Evolutionary conservation across 2,888 invertebrate species (phyloP), one percentile per base, ranked within the genome.

Genomic region (Agonopterix subpropinquella): DNA sequence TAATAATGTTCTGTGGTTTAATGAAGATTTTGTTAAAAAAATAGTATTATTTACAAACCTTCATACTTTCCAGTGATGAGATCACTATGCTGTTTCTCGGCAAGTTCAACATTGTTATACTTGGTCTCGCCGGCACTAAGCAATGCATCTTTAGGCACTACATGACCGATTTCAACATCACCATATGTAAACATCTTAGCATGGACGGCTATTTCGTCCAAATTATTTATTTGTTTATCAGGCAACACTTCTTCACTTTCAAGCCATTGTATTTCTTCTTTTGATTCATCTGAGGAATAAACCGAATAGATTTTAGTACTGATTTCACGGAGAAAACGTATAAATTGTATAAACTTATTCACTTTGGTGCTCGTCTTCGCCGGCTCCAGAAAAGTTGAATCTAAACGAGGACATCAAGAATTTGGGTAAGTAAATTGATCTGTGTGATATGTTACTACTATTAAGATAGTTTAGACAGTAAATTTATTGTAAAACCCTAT

Each of bases 11-110:
- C n/a, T n/a, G n/a, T n/a, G n/a, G n/a, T n/a, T n/a, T n/a, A n/a
- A n/a, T n/a, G n/a, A n/a, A n/a, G n/a, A n/a, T n/a, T n/a, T n/a
- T n/a, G n/a, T n/a, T n/a, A n/a, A n/a, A n/a, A n/a, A 9, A 39
- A 39, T 10, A n/a, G 10, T n/a, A 9, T 4, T n/a, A 9, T 39
- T n/a, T n/a, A 39, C 39, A 39, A 39, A 93, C 95, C 95, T 91
- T 96, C 96, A 88, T 96, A 96, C 65, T 92, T 90, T 8, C 93
- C 93, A 41, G 92, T 88, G 48, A 95, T 73, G 47, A 96, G 84
- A 82, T 96, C 96, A 8, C 94, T 93, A 64, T 94, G 92, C 54
- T 87, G 88, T 44, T 89, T 80, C 62, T 94, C 92, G 15, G 92
- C 91, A 41, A 73, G 49, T 64, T 88, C 80, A 18, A 89, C 59